Base-by-base conservation (phyloP, 2,113 vertebrate species). In the Limanda limanda region DNA sequence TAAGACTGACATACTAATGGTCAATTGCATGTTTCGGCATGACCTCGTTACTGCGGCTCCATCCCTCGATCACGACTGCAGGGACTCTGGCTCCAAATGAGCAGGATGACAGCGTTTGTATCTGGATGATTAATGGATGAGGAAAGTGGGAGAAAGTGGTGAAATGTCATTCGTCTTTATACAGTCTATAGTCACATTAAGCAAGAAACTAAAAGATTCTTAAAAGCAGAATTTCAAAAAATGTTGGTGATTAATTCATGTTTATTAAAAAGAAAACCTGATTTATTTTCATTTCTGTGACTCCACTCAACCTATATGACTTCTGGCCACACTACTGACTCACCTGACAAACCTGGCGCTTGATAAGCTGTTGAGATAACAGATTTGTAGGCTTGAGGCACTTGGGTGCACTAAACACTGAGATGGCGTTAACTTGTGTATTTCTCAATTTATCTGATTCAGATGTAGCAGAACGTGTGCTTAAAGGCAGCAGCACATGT, bases 401-500 rank as follows among this genome's bases (percentile, higher is more conserved):
- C 23, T 61, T 66, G 45, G 52, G 17, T n/a, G 51, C 10, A 4
- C 24, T 12, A 65, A 20, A 61, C 67, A 62, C 78, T 59, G 51
- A 51, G 80, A 81, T 69, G 8, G 21, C 60, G 55, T 63, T 73
- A 52, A 68, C 48, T 57, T 82, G 83, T 76, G 35, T 78, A 77
- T 74, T 79, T 86, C 52, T 63, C 79, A 52, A 47, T 86, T 66
- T 80, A 83, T 86, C 37, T 71, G 79, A 77, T 74, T 78, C 71
- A 70, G 58, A 83, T 71, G 67, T 42, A 59, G 61, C 78, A 82
- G 74, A 78, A 79, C 58, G 11, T 68, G 35, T 56, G 60, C 76
- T 69, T 76, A 73, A 70, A 77, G 81, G 67, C 81, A 37, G 48
- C 40, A 79, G 82, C 62, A 83, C 66, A 61, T 59, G 70, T 80